Evolutionary conservation across 2,888 invertebrate species (phyloP).

Genomic region (Lepidocyrtinus sp.): DNA sequence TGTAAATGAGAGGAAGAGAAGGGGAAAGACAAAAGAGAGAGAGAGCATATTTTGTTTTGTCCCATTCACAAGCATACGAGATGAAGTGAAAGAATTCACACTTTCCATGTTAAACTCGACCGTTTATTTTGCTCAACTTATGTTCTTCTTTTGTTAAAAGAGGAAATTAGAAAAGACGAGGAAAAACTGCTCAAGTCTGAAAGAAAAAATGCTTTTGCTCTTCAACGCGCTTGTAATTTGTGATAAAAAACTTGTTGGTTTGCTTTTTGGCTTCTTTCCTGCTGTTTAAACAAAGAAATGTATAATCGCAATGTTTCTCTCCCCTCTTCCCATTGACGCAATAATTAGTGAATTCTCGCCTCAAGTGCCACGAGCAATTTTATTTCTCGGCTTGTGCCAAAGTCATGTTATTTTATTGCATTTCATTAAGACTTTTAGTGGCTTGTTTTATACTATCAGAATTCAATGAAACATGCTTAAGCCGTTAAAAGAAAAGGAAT

Average conservation of each 20-base stretch:
- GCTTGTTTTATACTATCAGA: background rate
- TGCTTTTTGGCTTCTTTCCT: background rate
- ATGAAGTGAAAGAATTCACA: slow-evolving; percentile 37
- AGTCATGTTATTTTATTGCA: background rate
- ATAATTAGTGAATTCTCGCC: slow-evolving; percentile 68
- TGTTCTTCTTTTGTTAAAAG: background rate
- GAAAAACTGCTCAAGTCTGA: slow-evolving; percentile 22
- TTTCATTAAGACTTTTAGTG: slow-evolving; percentile 12
- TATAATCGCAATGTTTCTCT: background rate
- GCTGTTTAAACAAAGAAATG: background rate
- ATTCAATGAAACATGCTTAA: background rate
- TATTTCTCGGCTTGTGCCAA: background rate
- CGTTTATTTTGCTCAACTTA: background rate
- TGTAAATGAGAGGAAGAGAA: slow-evolving; percentile 28
- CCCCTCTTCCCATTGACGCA: slow-evolving; percentile 66
- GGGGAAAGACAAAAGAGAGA: slow-evolving; percentile 1
- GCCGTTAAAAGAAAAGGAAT: background rate
- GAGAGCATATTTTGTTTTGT: slow-evolving; percentile 14
- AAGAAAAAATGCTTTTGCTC: slow-evolving; percentile 27
- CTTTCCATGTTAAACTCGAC: slow-evolving; percentile 11
- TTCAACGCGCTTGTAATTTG: slow-evolving; percentile 39
- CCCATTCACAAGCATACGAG: background rate
- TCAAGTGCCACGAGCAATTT: slow-evolving; percentile 53
- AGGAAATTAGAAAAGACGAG: slow-evolving; percentile 22
- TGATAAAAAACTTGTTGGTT: slow-evolving; percentile 15